Percentiles rank a stretch among this genome's conserved stretches.
phyloP scores from a whole-genome alignment of 2,797 vertebrate species.

The Phoebastria nigripes region DNA sequence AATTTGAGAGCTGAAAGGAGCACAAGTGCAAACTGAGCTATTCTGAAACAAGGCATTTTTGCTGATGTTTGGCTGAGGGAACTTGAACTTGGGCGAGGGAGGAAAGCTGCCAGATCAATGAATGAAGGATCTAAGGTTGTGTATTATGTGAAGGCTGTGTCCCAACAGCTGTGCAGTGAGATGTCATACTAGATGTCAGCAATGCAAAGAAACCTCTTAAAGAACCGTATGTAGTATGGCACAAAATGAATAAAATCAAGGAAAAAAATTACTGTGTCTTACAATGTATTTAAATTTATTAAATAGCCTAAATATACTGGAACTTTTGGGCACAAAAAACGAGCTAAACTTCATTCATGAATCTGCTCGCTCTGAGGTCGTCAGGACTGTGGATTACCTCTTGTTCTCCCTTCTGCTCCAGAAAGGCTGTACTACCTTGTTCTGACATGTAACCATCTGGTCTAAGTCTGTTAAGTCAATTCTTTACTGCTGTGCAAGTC shows the following conservation, averaged over 20 bases:
- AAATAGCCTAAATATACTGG: not conserved
- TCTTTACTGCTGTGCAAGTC: not conserved
- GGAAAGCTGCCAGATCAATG: not conserved
- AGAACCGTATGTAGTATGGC: not conserved
- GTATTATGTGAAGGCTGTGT: not conserved
- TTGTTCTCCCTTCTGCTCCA: not conserved
- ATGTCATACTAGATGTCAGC: not conserved
- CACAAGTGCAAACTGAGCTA: rapidly evolving
- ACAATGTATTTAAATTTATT: not conserved
- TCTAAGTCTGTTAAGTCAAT: not conserved
- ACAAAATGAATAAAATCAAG: not conserved
- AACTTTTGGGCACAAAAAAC: not conserved
- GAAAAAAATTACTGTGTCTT: rapidly evolving
- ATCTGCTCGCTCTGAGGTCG: not conserved
- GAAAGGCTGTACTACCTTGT: not conserved
- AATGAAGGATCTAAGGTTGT: not conserved
- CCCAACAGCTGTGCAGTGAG: not conserved
- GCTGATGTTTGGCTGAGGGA: not conserved
- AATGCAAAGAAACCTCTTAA: not conserved
- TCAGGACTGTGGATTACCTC: not conserved
- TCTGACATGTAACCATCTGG: slow-evolving; percentile 9
- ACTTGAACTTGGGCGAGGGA: not conserved
- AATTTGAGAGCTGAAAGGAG: not conserved
- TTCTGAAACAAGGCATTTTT: not conserved
- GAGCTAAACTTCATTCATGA: not conserved